Percentiles rank a stretch among this genome's conserved stretches.
phyloP scores from a whole-genome alignment of 2,113 vertebrate genomes.

The Pseudopipra pipra region DNA sequence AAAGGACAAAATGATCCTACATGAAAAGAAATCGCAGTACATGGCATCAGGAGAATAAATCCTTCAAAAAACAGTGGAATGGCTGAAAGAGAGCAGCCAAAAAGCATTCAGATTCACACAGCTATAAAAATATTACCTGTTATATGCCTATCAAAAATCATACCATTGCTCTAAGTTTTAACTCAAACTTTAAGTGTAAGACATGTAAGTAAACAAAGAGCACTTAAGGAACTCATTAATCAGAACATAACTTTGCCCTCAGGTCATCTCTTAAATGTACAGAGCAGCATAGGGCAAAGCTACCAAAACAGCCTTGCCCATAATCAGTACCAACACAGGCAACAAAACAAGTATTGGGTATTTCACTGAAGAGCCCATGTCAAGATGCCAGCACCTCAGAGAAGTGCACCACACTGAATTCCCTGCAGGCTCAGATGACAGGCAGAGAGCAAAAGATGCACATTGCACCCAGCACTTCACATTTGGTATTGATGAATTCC shows the following conservation, averaged over 20 bases:
- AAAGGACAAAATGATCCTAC: neutral
- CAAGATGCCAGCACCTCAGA: neutral
- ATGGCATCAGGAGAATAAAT: neutral
- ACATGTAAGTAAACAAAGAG: rapidly evolving
- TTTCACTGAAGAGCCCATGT: neutral
- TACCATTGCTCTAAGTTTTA: neutral
- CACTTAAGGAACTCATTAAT: neutral
- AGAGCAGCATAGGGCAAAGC: neutral
- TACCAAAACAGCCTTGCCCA: neutral
- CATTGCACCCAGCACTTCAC: neutral
- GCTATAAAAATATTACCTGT: neutral
- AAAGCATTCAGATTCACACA: neutral
- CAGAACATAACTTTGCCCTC: neutral
- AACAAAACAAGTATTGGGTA: neutral
- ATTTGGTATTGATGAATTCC: neutral
- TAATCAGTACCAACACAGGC: neutral
- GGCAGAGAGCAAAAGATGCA: neutral
- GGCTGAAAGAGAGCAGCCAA: neutral
- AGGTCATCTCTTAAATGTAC: neutral
- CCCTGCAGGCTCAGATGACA: neutral
- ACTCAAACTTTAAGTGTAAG: neutral
- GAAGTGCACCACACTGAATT: neutral
- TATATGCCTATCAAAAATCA: neutral
- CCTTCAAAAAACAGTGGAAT: neutral
- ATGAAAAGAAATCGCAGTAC: neutral